These are phyloP conservation scores for Escarpia spicata DNA, from an alignment of 2,888 invertebrate genomes.

Conservation along the genomic window DNA sequence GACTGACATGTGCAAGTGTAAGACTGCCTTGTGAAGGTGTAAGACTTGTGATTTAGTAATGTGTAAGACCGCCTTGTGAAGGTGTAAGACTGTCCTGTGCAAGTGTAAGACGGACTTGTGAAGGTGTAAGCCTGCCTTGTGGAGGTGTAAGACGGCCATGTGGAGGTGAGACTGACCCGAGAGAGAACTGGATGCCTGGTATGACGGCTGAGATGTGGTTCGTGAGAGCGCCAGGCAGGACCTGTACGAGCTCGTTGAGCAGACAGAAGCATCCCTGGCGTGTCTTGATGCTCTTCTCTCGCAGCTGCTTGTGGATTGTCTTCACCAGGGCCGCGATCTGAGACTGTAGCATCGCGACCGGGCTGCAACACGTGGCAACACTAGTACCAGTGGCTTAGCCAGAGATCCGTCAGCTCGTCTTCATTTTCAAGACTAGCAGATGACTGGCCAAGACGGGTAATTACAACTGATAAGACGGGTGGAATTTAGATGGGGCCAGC, in stretches of 20 bases:
- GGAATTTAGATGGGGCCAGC: too few relatives aligned
- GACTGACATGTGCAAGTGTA: constrained; percentile 46
- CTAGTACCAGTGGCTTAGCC: too few relatives aligned
- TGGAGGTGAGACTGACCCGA: constrained; percentile 63
- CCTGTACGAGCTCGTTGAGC: constrained; percentile 87
- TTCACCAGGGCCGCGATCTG: constrained; percentile 83
- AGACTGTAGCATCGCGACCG: constrained; percentile 61
- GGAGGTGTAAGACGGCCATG: not conserved
- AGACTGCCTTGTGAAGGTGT: not conserved
- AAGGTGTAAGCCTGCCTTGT: not conserved
- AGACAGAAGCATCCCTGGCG: constrained; percentile 92
- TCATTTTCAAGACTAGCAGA: too few relatives aligned
- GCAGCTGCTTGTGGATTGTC: constrained; percentile 87
- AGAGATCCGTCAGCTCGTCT: too few relatives aligned
- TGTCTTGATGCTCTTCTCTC: constrained; percentile 67
- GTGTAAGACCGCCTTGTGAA: not conserved
- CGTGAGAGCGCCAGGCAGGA: constrained; percentile 87
- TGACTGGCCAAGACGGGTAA: too few relatives aligned
- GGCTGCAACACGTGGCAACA: constrained; percentile 49
- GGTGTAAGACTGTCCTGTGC: constrained; percentile 46
- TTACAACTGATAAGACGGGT: too few relatives aligned
- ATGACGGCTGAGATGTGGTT: constrained; percentile 85
- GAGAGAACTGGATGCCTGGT: constrained; percentile 87
- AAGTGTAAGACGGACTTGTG: not conserved
- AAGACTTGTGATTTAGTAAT: not conserved